Base-by-base conservation (phyloP, 2,888 invertebrate species). In the Nipponacmea schrenckii region DNA sequence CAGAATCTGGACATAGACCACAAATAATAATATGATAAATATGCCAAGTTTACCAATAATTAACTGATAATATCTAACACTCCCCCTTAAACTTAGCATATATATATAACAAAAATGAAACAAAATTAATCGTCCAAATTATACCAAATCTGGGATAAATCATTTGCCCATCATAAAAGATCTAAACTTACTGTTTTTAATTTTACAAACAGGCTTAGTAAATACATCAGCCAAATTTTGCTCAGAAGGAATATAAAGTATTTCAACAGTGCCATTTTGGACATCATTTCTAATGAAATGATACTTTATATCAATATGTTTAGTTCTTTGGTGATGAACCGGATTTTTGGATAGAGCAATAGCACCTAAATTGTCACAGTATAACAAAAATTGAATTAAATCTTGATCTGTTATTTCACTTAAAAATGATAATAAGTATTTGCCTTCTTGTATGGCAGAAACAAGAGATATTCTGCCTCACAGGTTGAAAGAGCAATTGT, bases 391-490 rank as follows among this genome's bases (percentile, higher is more conserved):
- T 45, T 26, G 20, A 66, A 17, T 10, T 8, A 17, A 10, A 64
- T 27, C 8, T 14, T 24, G 5, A 20, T 4, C 15, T 26, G 17
- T 48, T n/a, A 69, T 66, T 39, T 66, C 66, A 15, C 65, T 27
- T 48, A 46, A 12, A 20, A 66, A 56, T 63, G 56, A 62, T 1
- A n/a, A n/a, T n/a, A 3, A 50, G 39, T 24, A 70, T 7, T 75
- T 26, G 10, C 63, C 66, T 64, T 79, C 81, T 68, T 79, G 74
- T 14, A 74, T 72, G n/a, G 78, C 74, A n/a, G 71, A 69, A 56
- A 73, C 68, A n/a, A 75, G 50, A 26, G 80, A 77, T 80, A 81
- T 64, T 80, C 81, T 20, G 78, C 77, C 68, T 81, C 81, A 64
- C 75, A 73, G 17, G 81, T 74, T 12, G 76, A 77, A 1, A 74